Conservation (phyloP, 2,113 vertebrate species). For the Hucho hucho region DNA sequence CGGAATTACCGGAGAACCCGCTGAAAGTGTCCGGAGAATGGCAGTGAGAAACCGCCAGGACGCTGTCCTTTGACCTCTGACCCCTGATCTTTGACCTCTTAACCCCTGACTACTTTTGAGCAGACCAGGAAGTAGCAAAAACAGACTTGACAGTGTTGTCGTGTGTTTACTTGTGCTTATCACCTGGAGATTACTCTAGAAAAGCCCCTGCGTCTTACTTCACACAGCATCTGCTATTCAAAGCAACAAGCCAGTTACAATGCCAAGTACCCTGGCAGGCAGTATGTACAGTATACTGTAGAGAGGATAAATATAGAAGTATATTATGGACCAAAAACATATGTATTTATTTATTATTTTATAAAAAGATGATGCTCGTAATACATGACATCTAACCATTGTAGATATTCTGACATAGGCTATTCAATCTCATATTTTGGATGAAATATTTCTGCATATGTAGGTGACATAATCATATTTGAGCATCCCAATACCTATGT, state of each 20-base stretch:
- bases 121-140: conserved; percentile 16
- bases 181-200: conserved; percentile 21
- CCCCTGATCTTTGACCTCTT: conserved; percentile 58
- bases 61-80: conserved; percentile 50
- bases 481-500: background rate
- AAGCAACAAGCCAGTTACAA: background rate
- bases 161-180: conserved; percentile 9
- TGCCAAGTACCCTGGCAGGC: background rate
- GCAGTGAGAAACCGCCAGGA: conserved; percentile 59
- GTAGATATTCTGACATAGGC: no score
- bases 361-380: no score
- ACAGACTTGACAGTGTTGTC: conserved; percentile 1
- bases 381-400: no score
- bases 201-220: background rate
- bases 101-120: conserved; percentile 72
- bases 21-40: conserved; percentile 48
- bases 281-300: no score
- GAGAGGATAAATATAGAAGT: no score
- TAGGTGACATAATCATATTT: background rate
- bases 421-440: no score
- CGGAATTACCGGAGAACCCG: background rate
- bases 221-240: background rate
- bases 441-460: background rate
- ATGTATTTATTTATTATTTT: no score
- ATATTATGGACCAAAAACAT: no score